Percentiles rank a stretch among this genome's conserved stretches.
Evolutionary conservation across 2,888 invertebrate genomes (phyloP).

Genomic region (Schizotus pectinicornis): DNA sequence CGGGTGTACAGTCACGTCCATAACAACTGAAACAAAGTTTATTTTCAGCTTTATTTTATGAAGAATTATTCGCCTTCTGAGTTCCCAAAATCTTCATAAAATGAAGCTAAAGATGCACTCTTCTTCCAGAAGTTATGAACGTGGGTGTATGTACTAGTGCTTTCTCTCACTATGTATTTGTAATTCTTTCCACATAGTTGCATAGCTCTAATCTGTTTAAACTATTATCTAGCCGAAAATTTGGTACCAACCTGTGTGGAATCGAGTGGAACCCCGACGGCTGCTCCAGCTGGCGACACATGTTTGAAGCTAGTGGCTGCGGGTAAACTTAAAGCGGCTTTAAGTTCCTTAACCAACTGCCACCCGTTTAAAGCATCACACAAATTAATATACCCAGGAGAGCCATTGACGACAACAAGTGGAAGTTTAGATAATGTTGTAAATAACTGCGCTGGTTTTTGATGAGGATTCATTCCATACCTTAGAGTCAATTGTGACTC

Average conservation of each 20-base stretch:
- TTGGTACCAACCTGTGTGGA: conserved; percentile 64
- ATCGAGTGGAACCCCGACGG: conserved; percentile 83
- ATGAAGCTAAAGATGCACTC: too few species aligned
- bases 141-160: too few species aligned
- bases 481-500: conserved; percentile 83
- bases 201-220: not conserved
- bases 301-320: conserved; percentile 98
- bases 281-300: conserved; percentile 97
- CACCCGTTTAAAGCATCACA: conserved; percentile 97
- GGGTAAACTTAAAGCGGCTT: conserved; percentile 77
- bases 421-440: conserved; percentile 82
- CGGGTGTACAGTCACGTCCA: too few species aligned
- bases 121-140: too few species aligned
- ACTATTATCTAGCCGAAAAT: conserved; percentile 8
- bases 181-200: too few species aligned
- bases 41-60: too few species aligned
- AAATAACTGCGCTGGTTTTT: conserved; percentile 93
- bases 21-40: too few species aligned
- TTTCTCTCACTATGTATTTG: too few species aligned
- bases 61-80: too few species aligned
- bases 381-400: conserved; percentile 96
- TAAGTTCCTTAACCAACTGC: conserved; percentile 92
- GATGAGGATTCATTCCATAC: conserved; percentile 99
- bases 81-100: too few species aligned
- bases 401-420: conserved; percentile 87